Conservation (phyloP, 1,140 invertebrate genomes). For the Drosophila asahinai region DNA sequence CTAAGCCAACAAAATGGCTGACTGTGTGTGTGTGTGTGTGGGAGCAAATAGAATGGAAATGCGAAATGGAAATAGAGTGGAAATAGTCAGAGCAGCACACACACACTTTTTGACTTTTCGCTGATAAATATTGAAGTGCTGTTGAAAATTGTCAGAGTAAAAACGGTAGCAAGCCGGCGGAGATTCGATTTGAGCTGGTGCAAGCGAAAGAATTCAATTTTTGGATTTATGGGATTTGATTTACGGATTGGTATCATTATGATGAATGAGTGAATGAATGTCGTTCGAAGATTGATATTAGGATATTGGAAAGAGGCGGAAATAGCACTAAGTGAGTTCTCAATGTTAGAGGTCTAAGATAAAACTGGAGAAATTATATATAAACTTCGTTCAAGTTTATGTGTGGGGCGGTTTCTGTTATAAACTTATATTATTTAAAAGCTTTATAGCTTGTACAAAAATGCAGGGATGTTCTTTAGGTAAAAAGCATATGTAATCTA, state of each 20-base stretch:
- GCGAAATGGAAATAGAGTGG: slow-evolving; percentile 49
- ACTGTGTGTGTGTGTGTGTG: slow-evolving; percentile 9
- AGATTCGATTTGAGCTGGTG: slow-evolving; percentile 34
- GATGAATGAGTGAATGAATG: slow-evolving; percentile 20
- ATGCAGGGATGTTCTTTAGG: background rate
- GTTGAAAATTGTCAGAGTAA: slow-evolving; percentile 49
- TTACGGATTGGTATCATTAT: slow-evolving; percentile 35
- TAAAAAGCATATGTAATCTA: no score
- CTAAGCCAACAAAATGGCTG: slow-evolving; percentile 21
- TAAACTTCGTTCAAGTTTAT: background rate
- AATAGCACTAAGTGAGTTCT: background rate
- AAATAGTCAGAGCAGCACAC: slow-evolving; percentile 34
- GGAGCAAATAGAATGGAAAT: slow-evolving; percentile 53
- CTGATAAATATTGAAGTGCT: slow-evolving; percentile 52
- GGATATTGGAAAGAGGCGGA: background rate
- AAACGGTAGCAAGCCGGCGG: slow-evolving; percentile 11
- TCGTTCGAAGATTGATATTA: slow-evolving; percentile 9
- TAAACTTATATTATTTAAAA: background rate
- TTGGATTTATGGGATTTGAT: slow-evolving; percentile 41
- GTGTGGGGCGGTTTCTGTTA: background rate
- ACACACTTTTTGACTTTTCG: slow-evolving; percentile 41
- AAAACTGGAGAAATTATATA: background rate
- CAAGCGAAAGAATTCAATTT: slow-evolving; percentile 43
- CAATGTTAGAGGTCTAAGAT: background rate
- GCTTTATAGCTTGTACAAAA: background rate